A percentile compares a stretch with the other conserved stretches of the same genome.
Conservation (phyloP, 2,797 vertebrate genomes). For the Merluccius polli region DNA sequence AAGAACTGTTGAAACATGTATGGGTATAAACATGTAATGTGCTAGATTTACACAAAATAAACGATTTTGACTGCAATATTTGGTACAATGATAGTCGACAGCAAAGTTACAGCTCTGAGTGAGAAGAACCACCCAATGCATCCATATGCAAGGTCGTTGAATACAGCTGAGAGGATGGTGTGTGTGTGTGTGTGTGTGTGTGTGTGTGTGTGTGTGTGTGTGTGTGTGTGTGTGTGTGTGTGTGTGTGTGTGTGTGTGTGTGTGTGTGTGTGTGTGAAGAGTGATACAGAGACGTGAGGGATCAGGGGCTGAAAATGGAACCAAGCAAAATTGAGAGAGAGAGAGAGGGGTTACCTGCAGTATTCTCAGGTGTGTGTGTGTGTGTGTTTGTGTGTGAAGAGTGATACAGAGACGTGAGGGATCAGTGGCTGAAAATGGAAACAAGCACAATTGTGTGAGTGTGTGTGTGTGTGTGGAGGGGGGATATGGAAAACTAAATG, state of each 20-base stretch:
- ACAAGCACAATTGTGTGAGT: no score
- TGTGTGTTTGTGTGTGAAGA: no score
- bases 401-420: no score
- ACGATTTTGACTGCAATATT: not conserved
- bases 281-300: no score
- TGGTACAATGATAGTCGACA: slow-evolving; percentile 30
- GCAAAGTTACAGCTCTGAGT: slow-evolving; percentile 55
- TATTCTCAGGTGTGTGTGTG: no score
- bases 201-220: slow-evolving; percentile 27
- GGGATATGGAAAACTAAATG: no score
- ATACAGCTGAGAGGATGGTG: not conserved
- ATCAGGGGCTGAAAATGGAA: no score
- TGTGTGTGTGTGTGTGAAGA: not conserved
- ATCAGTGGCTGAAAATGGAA: no score
- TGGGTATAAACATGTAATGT: not conserved
- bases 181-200: slow-evolving; percentile 41
- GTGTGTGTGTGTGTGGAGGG: no score
- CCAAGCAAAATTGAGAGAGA: not conserved
- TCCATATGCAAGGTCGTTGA: slow-evolving; percentile 61
- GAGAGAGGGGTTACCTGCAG: slow-evolving; percentile 70
- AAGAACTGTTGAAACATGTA: not conserved
- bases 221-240: slow-evolving; percentile 25
- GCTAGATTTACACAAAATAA: not conserved
- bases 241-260: slow-evolving; percentile 25
- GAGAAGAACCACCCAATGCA: slow-evolving; percentile 54